phyloP scores from a whole-genome alignment of 2,888 invertebrate genomes.

The Lithophane semibrunnea region DNA sequence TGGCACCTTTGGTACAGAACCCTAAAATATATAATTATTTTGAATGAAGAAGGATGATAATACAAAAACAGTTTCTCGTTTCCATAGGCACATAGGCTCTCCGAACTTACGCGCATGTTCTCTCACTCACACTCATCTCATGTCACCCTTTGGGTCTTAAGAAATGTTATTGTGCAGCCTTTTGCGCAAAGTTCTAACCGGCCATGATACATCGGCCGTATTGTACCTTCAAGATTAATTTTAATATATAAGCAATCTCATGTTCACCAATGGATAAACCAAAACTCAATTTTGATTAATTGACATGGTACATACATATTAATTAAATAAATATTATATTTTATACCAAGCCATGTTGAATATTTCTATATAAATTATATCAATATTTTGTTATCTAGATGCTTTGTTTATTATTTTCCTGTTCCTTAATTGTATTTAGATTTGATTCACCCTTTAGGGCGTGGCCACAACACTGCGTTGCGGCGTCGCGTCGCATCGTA shows the following conservation, averaged over 20 bases:
- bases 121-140: no score
- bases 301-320: background rate
- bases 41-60: background rate
- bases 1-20: no score
- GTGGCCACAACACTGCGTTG: no score
- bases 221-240: background rate
- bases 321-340: background rate
- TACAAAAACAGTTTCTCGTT: background rate
- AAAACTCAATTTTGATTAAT: conserved; percentile 11
- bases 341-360: conserved; percentile 14
- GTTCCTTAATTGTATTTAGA: background rate
- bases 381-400: background rate
- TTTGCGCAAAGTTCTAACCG: no score
- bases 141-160: no score
- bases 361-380: conserved; percentile 22
- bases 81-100: background rate
- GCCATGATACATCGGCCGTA: background rate
- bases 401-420: conserved; percentile 1
- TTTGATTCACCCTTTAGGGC: no score
- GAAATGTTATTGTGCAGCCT: no score
- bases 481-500: no score
- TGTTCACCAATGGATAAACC: background rate
- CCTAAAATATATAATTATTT: background rate
- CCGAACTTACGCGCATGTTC: no score
- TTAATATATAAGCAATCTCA: background rate